phyloP scores from a whole-genome alignment of 2,888 invertebrate species.

The Rosalia funebris region DNA sequence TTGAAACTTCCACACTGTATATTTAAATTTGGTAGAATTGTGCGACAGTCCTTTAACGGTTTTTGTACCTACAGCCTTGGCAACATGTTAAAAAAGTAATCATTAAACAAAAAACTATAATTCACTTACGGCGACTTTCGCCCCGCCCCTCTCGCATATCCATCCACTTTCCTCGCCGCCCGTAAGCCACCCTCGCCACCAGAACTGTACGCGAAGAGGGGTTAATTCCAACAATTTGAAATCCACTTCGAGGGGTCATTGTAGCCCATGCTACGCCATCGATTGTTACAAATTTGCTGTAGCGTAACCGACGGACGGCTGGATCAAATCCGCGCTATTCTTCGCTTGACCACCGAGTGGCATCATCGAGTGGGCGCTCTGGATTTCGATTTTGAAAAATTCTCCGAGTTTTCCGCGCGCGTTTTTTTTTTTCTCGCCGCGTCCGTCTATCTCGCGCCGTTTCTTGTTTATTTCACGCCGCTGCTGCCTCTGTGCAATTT shows the following conservation, averaged over 20 bases:
- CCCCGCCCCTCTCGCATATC: background rate
- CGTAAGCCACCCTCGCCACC: slow-evolving; percentile 4
- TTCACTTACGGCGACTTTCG: no score
- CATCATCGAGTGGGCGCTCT: slow-evolving; percentile 12
- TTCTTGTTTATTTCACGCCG: background rate
- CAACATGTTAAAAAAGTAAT: no score
- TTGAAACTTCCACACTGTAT: no score
- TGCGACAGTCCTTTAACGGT: no score
- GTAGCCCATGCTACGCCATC: slow-evolving; percentile 44
- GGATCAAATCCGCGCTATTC: slow-evolving; percentile 26
- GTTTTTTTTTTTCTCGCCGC: no score
- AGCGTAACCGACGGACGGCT: slow-evolving; percentile 41
- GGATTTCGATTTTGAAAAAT: no score
- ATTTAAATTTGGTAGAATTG: no score
- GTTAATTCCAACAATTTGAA: slow-evolving; percentile 27
- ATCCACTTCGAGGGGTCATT: slow-evolving; percentile 40
- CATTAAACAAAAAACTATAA: no score
- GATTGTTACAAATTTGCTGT: slow-evolving; percentile 46
- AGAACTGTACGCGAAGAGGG: slow-evolving; percentile 13
- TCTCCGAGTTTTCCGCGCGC: background rate
- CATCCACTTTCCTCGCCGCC: background rate
- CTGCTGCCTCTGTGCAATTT: slow-evolving; percentile 7
- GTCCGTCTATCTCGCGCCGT: no score
- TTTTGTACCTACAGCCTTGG: no score
- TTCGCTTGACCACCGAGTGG: slow-evolving; percentile 32